phyloP scores from a whole-genome alignment of 1,140 invertebrate genomes.

The Pachypeltis micranthus region DNA sequence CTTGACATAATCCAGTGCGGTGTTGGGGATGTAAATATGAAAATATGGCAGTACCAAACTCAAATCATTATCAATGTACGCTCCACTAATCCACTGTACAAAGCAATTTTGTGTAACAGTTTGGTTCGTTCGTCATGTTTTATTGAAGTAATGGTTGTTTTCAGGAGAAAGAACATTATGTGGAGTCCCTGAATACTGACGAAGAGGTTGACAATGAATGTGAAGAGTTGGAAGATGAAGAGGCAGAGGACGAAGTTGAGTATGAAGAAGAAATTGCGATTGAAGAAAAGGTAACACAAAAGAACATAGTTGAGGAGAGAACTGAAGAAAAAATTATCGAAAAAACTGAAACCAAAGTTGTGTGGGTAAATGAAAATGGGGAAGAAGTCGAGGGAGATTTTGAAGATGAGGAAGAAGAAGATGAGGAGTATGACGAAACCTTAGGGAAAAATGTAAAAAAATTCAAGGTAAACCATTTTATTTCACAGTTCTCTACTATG shows the following conservation, averaged over 20 bases:
- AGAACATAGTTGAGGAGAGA: not conserved
- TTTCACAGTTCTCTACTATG: not conserved
- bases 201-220: not conserved
- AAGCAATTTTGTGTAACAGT: too few relatives aligned
- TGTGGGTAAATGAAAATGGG: not conserved
- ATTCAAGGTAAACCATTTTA: slow-evolving; percentile 1
- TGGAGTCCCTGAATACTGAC: not conserved
- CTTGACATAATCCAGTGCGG: too few relatives aligned
- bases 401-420: slow-evolving; percentile 9
- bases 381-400: not conserved
- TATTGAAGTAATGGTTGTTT: not conserved
- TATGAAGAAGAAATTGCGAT: slow-evolving; percentile 8
- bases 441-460: not conserved
- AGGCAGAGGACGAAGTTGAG: not conserved
- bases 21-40: too few relatives aligned
- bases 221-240: not conserved
- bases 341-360: not conserved
- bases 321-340: slow-evolving; percentile 1
- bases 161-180: not conserved
- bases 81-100: too few relatives aligned
- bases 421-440: not conserved
- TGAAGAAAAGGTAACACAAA: not conserved
- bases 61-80: too few relatives aligned
- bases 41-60: too few relatives aligned
- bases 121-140: not conserved